Evolutionary conservation across 2,797 vertebrate genomes (phyloP).

Genomic region (Tadarida brasiliensis): DNA sequence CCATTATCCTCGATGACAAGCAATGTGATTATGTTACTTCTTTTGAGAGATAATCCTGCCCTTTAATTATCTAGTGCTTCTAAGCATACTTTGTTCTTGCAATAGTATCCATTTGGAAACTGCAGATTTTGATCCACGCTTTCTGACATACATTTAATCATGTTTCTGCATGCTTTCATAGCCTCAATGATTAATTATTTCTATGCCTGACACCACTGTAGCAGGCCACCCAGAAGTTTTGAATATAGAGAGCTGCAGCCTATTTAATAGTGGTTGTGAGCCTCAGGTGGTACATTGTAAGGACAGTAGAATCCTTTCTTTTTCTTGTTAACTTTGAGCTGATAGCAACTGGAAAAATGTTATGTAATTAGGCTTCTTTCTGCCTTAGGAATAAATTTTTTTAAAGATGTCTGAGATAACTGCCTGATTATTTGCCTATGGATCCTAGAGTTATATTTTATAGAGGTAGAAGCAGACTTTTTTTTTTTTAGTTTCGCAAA

Average conservation of each 20-base stretch:
- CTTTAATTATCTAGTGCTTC: not conserved
- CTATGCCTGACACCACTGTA: not conserved
- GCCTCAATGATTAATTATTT: not conserved
- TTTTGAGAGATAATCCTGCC: not conserved
- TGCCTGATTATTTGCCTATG: not conserved
- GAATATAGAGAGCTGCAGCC: not conserved
- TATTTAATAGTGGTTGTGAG: not conserved
- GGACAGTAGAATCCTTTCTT: not conserved
- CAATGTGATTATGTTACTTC: not conserved
- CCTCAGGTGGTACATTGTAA: not conserved
- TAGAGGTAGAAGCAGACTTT: not conserved
- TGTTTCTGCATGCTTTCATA: not conserved
- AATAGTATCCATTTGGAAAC: not conserved
- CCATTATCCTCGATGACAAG: not conserved
- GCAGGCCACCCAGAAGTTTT: not conserved
- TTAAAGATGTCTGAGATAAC: not conserved
- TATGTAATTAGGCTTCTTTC: not conserved
- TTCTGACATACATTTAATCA: not conserved
- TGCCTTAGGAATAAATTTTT: not conserved
- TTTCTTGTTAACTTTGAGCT: slow-evolving; percentile 32
- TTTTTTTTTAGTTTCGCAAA: not conserved
- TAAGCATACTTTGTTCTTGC: not conserved
- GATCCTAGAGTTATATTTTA: not conserved
- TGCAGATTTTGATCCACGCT: not conserved
- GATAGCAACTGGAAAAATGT: not conserved